Percentiles rank a stretch among this genome's conserved stretches.
Conservation (phyloP, 2,888 invertebrate genomes). For the Teinopalpus imperialis region DNA sequence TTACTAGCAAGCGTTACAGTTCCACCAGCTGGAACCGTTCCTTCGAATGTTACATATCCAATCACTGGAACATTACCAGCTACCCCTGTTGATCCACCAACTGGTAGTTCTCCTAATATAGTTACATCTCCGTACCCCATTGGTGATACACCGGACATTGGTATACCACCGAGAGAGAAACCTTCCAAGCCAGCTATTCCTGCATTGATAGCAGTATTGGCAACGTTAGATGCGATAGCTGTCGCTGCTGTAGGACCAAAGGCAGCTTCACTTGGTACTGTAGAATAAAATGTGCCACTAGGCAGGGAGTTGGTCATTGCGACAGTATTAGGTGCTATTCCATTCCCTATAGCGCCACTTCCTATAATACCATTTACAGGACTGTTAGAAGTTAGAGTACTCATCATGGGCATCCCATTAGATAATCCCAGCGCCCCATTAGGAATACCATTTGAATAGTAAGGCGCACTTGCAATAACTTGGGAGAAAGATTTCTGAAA, state of each 20-base stretch:
- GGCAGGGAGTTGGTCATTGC: slow-evolving; percentile 22
- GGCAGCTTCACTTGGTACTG: slow-evolving; percentile 22
- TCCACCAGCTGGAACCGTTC: slow-evolving; percentile 61
- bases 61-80: slow-evolving; percentile 65
- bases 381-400: slow-evolving; percentile 12
- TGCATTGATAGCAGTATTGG: slow-evolving; percentile 26
- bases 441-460: slow-evolving; percentile 18
- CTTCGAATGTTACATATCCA: slow-evolving; percentile 69
- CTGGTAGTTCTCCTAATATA: slow-evolving; percentile 57
- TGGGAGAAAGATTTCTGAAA: slow-evolving; percentile 22
- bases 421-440: too few relatives aligned
- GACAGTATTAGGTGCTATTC: slow-evolving; percentile 27
- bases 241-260: slow-evolving; percentile 24
- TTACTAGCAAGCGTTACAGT: slow-evolving; percentile 57
- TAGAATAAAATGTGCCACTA: slow-evolving; percentile 3
- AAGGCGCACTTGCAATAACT: slow-evolving; percentile 22
- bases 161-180: slow-evolving; percentile 31
- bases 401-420: slow-evolving; percentile 5
- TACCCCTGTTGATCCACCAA: slow-evolving; percentile 54
- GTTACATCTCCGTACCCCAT: slow-evolving; percentile 54
- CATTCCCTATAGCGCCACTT: slow-evolving; percentile 31
- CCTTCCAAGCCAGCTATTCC: slow-evolving; percentile 28
- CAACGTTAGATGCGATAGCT: slow-evolving; percentile 24
- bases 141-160: slow-evolving; percentile 32
- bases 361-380: slow-evolving; percentile 29